Evolutionary conservation across 2,797 vertebrate genomes (phyloP).

Genomic region (Naso thynnoides): DNA sequence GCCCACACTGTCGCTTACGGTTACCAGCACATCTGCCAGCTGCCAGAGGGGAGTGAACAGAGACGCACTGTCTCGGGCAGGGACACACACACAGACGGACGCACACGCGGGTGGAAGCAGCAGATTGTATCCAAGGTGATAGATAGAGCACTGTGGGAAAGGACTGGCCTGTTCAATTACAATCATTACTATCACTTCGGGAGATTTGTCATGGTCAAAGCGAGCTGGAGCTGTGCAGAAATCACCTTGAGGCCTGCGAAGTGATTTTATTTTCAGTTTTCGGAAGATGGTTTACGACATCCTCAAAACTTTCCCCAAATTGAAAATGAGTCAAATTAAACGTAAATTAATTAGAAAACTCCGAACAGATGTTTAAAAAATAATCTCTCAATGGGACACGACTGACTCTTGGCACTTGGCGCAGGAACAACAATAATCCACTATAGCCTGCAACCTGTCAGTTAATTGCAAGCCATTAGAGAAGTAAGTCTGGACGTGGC

Average conservation of each 20-base stretch:
- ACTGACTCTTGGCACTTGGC: slow-evolving; percentile 29
- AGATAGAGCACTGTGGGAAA: slow-evolving; percentile 71
- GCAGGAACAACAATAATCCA: slow-evolving; percentile 30
- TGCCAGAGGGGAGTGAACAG: slow-evolving; percentile 64
- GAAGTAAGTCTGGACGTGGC: slow-evolving; percentile 1
- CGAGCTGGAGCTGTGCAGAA: slow-evolving; percentile 52
- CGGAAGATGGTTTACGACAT: slow-evolving; percentile 6
- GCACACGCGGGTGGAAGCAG: slow-evolving; percentile 39
- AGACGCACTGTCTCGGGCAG: slow-evolving; percentile 41
- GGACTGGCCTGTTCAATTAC: slow-evolving; percentile 79
- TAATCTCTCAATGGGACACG: not conserved
- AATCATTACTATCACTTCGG: slow-evolving; percentile 79
- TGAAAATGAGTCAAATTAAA: slow-evolving; percentile 44
- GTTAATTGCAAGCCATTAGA: slow-evolving; percentile 12
- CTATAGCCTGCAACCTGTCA: slow-evolving; percentile 27
- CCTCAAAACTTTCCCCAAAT: slow-evolving; percentile 23
- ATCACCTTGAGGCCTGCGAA: slow-evolving; percentile 71
- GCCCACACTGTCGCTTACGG: slow-evolving; percentile 55
- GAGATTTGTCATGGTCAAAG: slow-evolving; percentile 77
- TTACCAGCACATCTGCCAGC: slow-evolving; percentile 76
- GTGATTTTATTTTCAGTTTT: slow-evolving; percentile 39
- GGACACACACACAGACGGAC: slow-evolving; percentile 38
- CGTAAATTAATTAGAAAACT: slow-evolving; percentile 38
- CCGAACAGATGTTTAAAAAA: slow-evolving; percentile 52
- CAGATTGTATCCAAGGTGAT: slow-evolving; percentile 81